Evolutionary conservation across 2,888 invertebrate genomes (phyloP), one percentile per base, ranked within the genome.

Genomic region (Physocephala rufipes): DNA sequence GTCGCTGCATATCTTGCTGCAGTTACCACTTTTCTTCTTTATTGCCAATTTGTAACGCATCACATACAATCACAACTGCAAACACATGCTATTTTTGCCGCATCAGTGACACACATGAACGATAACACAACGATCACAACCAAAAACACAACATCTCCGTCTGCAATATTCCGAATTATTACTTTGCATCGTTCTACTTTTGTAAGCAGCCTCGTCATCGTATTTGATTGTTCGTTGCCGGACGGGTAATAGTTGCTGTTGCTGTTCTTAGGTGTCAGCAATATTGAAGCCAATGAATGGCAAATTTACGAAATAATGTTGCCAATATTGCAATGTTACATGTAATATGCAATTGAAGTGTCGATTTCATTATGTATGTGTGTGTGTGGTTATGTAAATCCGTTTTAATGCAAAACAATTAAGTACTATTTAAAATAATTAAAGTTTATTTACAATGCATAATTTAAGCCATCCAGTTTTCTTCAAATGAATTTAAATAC

Each of bases 101-200:
- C 21, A 28, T 47, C 55, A 21, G n/a, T 13, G 19, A 51, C 62
- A 64, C 47, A 58, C 67, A 19, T n/a, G n/a, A 21, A 26, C 5
- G 24, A 26, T 16, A 9, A 16, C 36, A 43, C n/a, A n/a, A n/a
- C n/a, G n/a, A n/a, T n/a, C n/a, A n/a, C n/a, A n/a, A n/a, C n/a
- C n/a, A n/a, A n/a, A n/a, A n/a, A n/a, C n/a, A n/a, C n/a, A 24
- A 30, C 47, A 45, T 12, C 21, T 24, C 19, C 53, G 51, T 30
- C 19, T 63, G 45, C 51, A 28, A 66, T 51, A 36, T 53, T 66
- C 53, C 53, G 53, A 66, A 19, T 66, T 66, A 66, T 66, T 66
- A 66, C 53, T 66, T 66, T 15, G 51, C 66, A 36, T 36, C 4
- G 36, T 7, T 9, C 36, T 9, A 36, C 36, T 36, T 9, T n/a